Evolutionary conservation across 1,140 invertebrate genomes (phyloP).

Genomic region (Formica selysi): DNA sequence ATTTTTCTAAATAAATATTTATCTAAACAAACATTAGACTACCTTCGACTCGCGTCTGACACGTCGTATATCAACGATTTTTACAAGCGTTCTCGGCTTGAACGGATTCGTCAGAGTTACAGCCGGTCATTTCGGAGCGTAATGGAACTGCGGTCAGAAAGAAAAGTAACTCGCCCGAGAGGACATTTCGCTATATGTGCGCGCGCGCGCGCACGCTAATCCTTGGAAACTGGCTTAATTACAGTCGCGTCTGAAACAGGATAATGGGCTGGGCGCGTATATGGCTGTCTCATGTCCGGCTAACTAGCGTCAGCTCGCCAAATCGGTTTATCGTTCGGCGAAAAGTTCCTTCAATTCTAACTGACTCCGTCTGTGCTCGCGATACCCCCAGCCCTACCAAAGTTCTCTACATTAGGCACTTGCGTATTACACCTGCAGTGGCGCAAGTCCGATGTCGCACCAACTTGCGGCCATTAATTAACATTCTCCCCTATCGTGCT

Average conservation of each 20-base stretch:
- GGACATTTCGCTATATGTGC: slow-evolving; percentile 38
- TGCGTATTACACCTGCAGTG: slow-evolving; percentile 74
- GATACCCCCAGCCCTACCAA: slow-evolving; percentile 55
- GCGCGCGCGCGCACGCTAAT: slow-evolving; percentile 71
- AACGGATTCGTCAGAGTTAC: slow-evolving; percentile 1
- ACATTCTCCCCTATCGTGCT: slow-evolving; percentile 62
- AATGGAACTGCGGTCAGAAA: slow-evolving; percentile 65
- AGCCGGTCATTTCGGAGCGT: slow-evolving; percentile 33
- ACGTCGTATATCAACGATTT: not conserved
- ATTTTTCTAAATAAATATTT: not conserved
- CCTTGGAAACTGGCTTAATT: slow-evolving; percentile 84
- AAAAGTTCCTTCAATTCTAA: slow-evolving; percentile 82
- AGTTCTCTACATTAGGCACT: slow-evolving; percentile 75
- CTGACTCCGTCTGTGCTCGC: slow-evolving; percentile 72
- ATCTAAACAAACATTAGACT: not conserved
- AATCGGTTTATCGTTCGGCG: slow-evolving; percentile 83
- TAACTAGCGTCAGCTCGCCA: slow-evolving; percentile 82
- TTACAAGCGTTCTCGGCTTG: not conserved
- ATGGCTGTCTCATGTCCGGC: slow-evolving; percentile 83
- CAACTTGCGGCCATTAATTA: slow-evolving; percentile 77
- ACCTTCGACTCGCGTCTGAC: not conserved
- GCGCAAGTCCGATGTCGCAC: slow-evolving; percentile 68
- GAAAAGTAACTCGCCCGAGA: slow-evolving; percentile 53
- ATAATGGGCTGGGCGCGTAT: slow-evolving; percentile 78
- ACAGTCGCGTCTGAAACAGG: slow-evolving; percentile 76